Evolutionary conservation across 2,797 vertebrate genomes (phyloP).

Genomic region (Platyrinchus mystaceus): DNA sequence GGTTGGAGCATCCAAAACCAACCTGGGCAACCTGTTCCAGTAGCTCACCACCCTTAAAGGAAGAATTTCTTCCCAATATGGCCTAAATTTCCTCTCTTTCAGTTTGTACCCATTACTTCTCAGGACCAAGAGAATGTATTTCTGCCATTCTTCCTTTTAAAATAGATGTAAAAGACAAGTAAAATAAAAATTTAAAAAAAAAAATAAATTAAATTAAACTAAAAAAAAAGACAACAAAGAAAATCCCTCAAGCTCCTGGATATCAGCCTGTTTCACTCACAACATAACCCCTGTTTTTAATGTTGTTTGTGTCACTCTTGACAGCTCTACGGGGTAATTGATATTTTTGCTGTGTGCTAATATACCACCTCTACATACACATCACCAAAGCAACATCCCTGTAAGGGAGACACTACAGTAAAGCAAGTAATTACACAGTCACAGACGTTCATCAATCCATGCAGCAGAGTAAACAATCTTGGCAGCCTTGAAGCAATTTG

Average conservation of each 20-base stretch:
- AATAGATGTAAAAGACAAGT: neutral
- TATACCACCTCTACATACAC: neutral
- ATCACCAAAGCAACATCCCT: neutral
- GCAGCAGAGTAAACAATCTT: neutral
- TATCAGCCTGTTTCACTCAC: neutral
- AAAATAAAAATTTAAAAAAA: neutral
- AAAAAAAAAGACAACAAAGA: neutral
- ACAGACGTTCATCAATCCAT: neutral
- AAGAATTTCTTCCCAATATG: neutral
- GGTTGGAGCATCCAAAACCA: rapidly evolving
- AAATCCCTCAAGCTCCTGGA: neutral
- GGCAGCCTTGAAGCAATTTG: neutral
- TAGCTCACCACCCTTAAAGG: neutral
- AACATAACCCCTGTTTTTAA: neutral
- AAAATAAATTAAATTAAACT: neutral
- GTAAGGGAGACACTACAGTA: neutral
- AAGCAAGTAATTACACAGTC: neutral
- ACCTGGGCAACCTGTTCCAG: neutral
- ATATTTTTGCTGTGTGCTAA: neutral
- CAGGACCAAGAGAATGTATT: neutral
- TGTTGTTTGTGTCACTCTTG: neutral
- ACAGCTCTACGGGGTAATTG: neutral
- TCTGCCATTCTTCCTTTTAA: neutral
- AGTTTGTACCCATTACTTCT: neutral
- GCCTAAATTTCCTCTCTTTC: neutral